Evolutionary conservation across 2,797 vertebrate genomes (phyloP), one percentile per base, ranked within the genome.

Genomic region (Limosa lapponica): DNA sequence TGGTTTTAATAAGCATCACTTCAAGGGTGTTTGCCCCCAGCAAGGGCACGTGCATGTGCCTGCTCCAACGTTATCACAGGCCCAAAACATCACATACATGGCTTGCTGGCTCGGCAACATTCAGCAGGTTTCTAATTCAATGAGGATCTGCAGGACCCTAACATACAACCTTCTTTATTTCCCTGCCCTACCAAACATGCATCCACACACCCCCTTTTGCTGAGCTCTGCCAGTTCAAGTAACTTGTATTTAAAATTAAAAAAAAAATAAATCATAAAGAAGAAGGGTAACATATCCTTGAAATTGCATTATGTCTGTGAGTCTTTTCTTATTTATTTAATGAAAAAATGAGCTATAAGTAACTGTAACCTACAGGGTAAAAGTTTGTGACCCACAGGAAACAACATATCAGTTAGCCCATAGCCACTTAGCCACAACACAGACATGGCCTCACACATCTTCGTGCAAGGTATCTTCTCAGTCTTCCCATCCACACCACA

Each of bases 21-120:
- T 23, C 39, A 81, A 49, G 15, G 11, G 7, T 43, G 3, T 43
- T 69, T 70, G 19, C 8, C 25, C 11, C 17, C n/a, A 11, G n/a
- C 19, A 51, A 73, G 23, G 41, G 4, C 49, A 52, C 24, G 7
- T 7, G 14, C 0, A 0, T 1, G 0, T 55, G 9, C 15, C 16
- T 44, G 4, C 25, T 74, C 23, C 52, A 66, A 23, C 8, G 11
- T 37, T 52, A 11, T 44, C 32, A 57, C 30, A 12, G n/a, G 5
- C 18, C 23, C 37, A 48, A 58, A 82, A 30, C 12, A 19, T 9
- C 70, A 39, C 27, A 10, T 2, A 9, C 11, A 16, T 27, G 32
- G 8, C 8, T 77, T 66, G 17, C 27, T 41, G 62, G 8, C 11
- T 82, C 55, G 30, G 37, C 22, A 73, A 23, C 5, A 4, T 55